phyloP scores from a whole-genome alignment of 2,797 vertebrate species.

The Urocyon cinereoargenteus region DNA sequence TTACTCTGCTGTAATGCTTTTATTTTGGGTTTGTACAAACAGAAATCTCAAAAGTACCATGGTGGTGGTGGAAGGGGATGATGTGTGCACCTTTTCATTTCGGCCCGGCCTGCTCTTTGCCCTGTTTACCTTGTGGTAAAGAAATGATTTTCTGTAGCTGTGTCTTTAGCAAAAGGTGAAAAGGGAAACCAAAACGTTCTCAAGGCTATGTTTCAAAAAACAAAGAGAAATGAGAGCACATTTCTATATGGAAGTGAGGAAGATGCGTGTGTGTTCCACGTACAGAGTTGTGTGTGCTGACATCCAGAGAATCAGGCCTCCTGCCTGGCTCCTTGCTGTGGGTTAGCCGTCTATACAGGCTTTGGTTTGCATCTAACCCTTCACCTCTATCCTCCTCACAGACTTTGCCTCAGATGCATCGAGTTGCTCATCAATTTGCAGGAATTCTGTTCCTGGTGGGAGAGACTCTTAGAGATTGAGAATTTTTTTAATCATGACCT shows the following conservation, averaged over 20 bases:
- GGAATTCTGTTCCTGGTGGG: not conserved
- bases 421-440: not conserved
- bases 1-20: not conserved
- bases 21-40: not conserved
- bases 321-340: not conserved
- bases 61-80: not conserved
- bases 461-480: not conserved
- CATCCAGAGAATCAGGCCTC: not conserved
- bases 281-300: not conserved
- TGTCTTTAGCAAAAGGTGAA: slow-evolving; percentile 12
- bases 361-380: not conserved
- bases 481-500: slow-evolving; percentile 17
- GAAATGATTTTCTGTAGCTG: not conserved
- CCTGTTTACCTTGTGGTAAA: not conserved
- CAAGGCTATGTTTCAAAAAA: not conserved
- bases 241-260: not conserved
- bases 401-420: not conserved
- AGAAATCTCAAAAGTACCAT: not conserved
- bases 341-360: not conserved
- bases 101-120: not conserved
- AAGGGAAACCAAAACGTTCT: not conserved
- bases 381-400: not conserved
- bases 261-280: accelerated
- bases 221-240: not conserved
- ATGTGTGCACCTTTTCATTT: not conserved